Evolutionary conservation across 2,888 invertebrate species (phyloP).

Genomic region (Drosophila subsilvestris): DNA sequence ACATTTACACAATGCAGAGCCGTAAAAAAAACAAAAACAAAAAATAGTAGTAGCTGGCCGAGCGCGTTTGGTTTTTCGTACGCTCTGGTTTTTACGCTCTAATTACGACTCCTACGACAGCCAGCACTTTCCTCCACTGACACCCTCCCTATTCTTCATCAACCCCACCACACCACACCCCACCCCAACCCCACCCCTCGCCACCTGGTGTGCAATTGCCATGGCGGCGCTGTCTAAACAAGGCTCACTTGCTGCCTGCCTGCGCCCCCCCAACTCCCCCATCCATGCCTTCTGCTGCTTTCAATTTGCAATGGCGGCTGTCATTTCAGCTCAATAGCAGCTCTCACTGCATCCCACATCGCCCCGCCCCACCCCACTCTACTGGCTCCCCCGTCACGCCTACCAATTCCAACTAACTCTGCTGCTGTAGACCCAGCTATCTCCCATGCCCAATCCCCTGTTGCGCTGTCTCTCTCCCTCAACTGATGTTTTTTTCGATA

Average conservation of each 20-base stretch:
- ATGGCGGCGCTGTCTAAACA: conserved; percentile 77
- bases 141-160: neutral
- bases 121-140: conserved; percentile 6
- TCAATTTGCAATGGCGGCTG: conserved; percentile 78
- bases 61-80: conserved; percentile 78
- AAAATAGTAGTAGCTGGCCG: conserved; percentile 73
- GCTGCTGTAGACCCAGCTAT: neutral
- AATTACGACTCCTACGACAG: conserved; percentile 79
- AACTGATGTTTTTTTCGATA: neutral
- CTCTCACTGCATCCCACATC: conserved; percentile 1
- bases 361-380: no score
- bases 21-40: conserved; percentile 53
- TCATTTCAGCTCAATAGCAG: conserved; percentile 77
- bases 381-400: conserved; percentile 12
- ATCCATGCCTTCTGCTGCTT: conserved; percentile 55
- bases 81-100: conserved; percentile 84
- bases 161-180: neutral
- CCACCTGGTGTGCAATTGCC: conserved; percentile 70
- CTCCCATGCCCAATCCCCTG: neutral
- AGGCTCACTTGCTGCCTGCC: conserved; percentile 69
- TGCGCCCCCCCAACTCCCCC: neutral
- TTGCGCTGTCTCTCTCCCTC: neutral
- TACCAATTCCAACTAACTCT: conserved; percentile 3
- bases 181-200: neutral
- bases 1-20: conserved; percentile 43